These are phyloP conservation scores for Steinernema carpocapsae DNA, from an alignment of 2,888 invertebrate species.

Conservation along the genomic window DNA sequence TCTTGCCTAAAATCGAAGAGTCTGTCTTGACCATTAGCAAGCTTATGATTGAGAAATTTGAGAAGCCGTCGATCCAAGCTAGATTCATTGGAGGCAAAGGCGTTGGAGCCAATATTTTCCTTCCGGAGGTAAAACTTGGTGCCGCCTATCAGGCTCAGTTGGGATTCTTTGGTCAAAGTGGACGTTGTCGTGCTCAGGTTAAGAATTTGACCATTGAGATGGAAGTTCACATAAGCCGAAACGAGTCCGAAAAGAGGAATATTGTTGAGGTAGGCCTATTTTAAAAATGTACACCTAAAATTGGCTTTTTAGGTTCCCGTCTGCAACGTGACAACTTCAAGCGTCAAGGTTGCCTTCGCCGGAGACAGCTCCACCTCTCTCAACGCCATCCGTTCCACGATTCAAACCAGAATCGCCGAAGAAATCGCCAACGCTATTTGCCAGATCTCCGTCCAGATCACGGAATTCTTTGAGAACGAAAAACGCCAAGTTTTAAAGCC, in stretches of 20 bases:
- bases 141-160: slow-evolving; percentile 16
- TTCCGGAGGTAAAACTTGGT: slow-evolving; percentile 18
- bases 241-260: slow-evolving; percentile 48
- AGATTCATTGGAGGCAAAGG: slow-evolving; percentile 56
- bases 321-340: slow-evolving; percentile 48
- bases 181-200: slow-evolving; percentile 41
- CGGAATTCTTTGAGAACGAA: slow-evolving; percentile 30
- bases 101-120: slow-evolving; percentile 30
- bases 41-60: slow-evolving; percentile 49
- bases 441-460: slow-evolving; percentile 31
- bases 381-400: slow-evolving; percentile 1
- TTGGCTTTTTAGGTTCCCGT: slow-evolving; percentile 45
- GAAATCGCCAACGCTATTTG: slow-evolving; percentile 31
- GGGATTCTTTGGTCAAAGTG: slow-evolving; percentile 26
- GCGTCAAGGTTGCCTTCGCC: slow-evolving; percentile 24
- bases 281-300: not conserved
- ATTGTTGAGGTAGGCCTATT: slow-evolving; percentile 39
- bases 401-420: slow-evolving; percentile 12
- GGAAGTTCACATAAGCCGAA: slow-evolving; percentile 49
- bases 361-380: slow-evolving; percentile 6
- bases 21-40: slow-evolving; percentile 44
- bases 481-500: slow-evolving; percentile 29
- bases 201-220: slow-evolving; percentile 49
- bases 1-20: slow-evolving; percentile 50
- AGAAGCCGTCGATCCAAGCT: slow-evolving; percentile 54